Evolutionary conservation across 2,113 vertebrate species (phyloP), one percentile per base, ranked within the genome.

Genomic region (Falcunculus frontatus): DNA sequence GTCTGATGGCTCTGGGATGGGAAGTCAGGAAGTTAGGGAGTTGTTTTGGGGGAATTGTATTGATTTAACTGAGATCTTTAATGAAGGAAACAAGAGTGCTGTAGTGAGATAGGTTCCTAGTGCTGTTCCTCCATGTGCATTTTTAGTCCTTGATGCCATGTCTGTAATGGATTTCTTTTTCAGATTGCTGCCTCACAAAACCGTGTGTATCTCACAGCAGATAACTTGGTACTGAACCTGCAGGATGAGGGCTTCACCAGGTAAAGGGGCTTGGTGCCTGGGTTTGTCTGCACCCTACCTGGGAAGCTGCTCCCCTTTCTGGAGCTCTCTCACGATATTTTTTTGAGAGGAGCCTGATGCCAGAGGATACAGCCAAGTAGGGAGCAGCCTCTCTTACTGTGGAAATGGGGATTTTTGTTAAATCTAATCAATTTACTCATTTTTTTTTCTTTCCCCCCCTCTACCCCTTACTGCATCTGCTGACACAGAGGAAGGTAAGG

Each of bases 131-230:
- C 64, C 16, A 2, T 5, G 6, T 41, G 44, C 16, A 1, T 63
- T 75, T 46, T 12, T 47, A 20, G 16, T n/a, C 18, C 19, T 46
- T 56, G 15, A 19, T 57, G 25, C 13, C 18, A 8, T 30, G 23
- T 68, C 75, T 81, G 9, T 30, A 4, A 37, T 37, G 25, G 16
- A 16, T 78, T 82, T 92, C 30, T 53, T 35, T 94, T 93, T 7
- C 96, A 99, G 99, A 98, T 99, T 35, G 98, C 99, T 41, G 80
- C 97, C 1, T 99, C 99, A 20, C 99, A 99, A 97, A 99, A 99
- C 97, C 99, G 98, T 16, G 98, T 99, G 56, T 99, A 99, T 97
- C 98, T 99, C 84, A 98, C 98, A 13, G 98, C 99, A 32, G 98
- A 99, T 94, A 99, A 98, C 97, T 97, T 99, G 59, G 98, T 99